A percentile compares a stretch with the other conserved stretches of the same genome.
Evolutionary conservation across 2,113 vertebrate genomes (phyloP).

Genomic region (Mormoops blainvillei): DNA sequence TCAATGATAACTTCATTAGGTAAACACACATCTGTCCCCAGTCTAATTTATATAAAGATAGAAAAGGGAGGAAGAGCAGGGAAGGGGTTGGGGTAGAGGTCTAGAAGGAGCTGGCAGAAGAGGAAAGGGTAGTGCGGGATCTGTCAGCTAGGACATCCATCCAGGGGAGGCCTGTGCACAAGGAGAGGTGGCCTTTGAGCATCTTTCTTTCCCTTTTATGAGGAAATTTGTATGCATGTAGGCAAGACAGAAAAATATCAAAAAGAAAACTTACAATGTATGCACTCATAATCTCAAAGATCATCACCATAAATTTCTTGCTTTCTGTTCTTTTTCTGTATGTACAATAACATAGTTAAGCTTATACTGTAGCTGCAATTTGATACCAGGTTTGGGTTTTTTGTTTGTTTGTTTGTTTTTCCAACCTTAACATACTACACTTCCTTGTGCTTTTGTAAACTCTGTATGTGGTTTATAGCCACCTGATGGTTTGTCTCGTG

Average conservation of each 20-base stretch:
- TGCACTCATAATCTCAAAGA: not conserved
- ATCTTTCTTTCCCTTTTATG: not conserved
- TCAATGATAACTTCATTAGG: constrained; percentile 7
- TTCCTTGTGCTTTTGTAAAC: not conserved
- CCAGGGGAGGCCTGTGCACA: not conserved
- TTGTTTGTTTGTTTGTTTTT: not conserved
- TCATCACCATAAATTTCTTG: not conserved
- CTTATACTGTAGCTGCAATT: not conserved
- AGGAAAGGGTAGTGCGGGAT: not conserved
- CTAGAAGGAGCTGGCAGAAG: not conserved
- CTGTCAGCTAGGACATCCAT: not conserved
- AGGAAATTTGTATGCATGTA: not conserved
- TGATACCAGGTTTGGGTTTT: not conserved
- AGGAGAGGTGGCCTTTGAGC: not conserved
- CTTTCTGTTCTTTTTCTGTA: not conserved
- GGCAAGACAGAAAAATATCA: not conserved
- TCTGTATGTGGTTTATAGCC: not conserved
- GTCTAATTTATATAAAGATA: constrained; percentile 25
- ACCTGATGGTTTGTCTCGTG: not conserved
- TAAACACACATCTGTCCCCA: constrained; percentile 26
- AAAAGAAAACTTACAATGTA: not conserved
- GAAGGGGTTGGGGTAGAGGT: not conserved
- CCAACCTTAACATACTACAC: not conserved
- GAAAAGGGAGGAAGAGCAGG: not conserved
- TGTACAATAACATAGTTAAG: not conserved